Evolutionary conservation across 2,113 vertebrate species (phyloP), one percentile per base, ranked within the genome.

Genomic region (Sphyrna mokarran): DNA sequence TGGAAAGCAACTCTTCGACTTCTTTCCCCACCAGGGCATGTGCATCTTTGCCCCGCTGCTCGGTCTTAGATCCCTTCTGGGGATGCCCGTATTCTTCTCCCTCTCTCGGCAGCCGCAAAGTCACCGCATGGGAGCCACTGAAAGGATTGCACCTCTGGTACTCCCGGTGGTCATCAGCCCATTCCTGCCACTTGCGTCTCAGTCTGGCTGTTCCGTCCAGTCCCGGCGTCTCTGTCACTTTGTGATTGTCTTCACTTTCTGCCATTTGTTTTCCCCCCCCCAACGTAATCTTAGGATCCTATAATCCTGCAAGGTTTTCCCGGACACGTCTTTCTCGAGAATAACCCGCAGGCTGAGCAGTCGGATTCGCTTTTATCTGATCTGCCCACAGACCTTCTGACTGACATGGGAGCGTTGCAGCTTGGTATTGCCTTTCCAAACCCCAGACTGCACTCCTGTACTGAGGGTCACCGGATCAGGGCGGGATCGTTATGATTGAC

Each of bases 121-220:
- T 93, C 0, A 86, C 93, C 6, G 96, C 97, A 95, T 95, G 96
- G 2, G 97, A 93, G 0, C 96, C 97, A 96, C 98, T 98, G 97
- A 99, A 99, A 0, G 98, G 98, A 96, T 99, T 99, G 96, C 97
- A 97, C 96, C 97, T 98, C 97, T 99, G 98, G 96, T 98, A 98
- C 72, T 98, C 97, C n/a, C 96, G 96, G 96, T 97, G 98, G 95
- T 98, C 97, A 4, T 97, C 97, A 66, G 97, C 98, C 98, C 98
- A 98, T 96, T 96, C 98, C 97, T 98, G 98, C 98, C 98, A 99
- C 1, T 97, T 98, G 94, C 97, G 97, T 96, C 97, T 98, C 96
- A 99, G 96, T 90, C 97, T 97, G 96, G 97, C 98, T 48, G 29
- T 76, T 98, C 98, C 0, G 97, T 97, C 7, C 96, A 96, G 0